These are phyloP conservation scores for Crossocerus cetratus DNA, from an alignment of 2,888 invertebrate genomes.

Conservation along the genomic window DNA sequence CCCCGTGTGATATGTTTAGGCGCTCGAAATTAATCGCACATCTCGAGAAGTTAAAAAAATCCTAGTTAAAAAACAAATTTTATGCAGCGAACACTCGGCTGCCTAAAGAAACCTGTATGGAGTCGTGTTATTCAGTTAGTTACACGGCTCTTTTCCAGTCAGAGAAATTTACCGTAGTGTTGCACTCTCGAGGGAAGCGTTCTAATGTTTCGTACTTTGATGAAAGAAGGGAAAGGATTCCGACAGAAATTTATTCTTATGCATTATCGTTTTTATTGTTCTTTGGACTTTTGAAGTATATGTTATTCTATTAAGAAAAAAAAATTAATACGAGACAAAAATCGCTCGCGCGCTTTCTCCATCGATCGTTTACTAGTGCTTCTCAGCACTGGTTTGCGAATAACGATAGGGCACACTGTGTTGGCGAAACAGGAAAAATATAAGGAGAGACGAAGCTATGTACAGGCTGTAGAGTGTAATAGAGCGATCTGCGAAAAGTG, in stretches of 20 bases:
- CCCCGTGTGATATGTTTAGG: constrained; percentile 72
- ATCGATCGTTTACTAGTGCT: constrained; percentile 32
- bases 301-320: background rate
- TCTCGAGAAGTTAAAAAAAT: constrained; percentile 33
- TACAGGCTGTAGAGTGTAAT: constrained; percentile 9
- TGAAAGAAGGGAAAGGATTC: constrained; percentile 11
- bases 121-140: constrained; percentile 1
- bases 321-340: too few relatives aligned
- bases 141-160: too few relatives aligned
- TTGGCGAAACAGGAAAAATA: background rate
- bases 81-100: constrained; percentile 25
- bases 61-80: constrained; percentile 2
- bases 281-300: constrained; percentile 22
- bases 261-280: constrained; percentile 32
- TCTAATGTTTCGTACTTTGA: constrained; percentile 28
- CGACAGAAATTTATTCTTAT: constrained; percentile 16
- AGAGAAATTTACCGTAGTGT: too few relatives aligned
- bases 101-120: constrained; percentile 9
- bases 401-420: background rate
- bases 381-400: constrained; percentile 27
- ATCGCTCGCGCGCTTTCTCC: constrained; percentile 30
- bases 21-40: constrained; percentile 63
- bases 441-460: constrained; percentile 9
- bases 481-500: constrained; percentile 21
- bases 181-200: constrained; percentile 7